Percentiles rank a stretch among this genome's conserved stretches.
phyloP scores from a whole-genome alignment of 2,888 invertebrate species.

The Drosophila neutralis region DNA sequence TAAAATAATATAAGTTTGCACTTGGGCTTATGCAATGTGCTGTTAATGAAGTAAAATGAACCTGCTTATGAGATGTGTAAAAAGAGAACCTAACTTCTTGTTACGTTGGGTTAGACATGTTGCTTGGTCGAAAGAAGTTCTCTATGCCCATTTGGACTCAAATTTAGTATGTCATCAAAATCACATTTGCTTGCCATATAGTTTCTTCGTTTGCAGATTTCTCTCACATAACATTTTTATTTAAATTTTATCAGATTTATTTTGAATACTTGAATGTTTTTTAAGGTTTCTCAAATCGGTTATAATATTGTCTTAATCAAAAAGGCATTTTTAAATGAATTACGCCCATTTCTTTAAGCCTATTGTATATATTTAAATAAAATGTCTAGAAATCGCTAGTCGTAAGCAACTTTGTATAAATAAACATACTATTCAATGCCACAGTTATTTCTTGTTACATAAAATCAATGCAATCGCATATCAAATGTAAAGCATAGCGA shows the following conservation, averaged over 20 bases:
- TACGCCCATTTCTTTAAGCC: too few relatives aligned
- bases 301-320: neutral
- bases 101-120: neutral
- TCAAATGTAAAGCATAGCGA: constrained; percentile 47
- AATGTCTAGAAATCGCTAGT: neutral
- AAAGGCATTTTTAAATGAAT: neutral
- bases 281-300: neutral
- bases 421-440: constrained; percentile 6
- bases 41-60: constrained; percentile 44
- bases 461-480: constrained; percentile 61
- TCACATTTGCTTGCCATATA: neutral
- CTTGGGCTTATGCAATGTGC: constrained; percentile 41
- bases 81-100: neutral
- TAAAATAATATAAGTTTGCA: constrained; percentile 51
- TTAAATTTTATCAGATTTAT: neutral
- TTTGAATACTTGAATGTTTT: neutral
- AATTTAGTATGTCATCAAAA: neutral
- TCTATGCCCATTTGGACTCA: neutral
- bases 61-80: neutral
- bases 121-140: neutral
- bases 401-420: neutral
- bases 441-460: neutral
- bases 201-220: neutral
- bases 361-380: neutral
- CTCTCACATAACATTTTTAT: neutral